Conservation (phyloP, 2,113 vertebrate species). For the Cyanoramphus novaezelandiae region DNA sequence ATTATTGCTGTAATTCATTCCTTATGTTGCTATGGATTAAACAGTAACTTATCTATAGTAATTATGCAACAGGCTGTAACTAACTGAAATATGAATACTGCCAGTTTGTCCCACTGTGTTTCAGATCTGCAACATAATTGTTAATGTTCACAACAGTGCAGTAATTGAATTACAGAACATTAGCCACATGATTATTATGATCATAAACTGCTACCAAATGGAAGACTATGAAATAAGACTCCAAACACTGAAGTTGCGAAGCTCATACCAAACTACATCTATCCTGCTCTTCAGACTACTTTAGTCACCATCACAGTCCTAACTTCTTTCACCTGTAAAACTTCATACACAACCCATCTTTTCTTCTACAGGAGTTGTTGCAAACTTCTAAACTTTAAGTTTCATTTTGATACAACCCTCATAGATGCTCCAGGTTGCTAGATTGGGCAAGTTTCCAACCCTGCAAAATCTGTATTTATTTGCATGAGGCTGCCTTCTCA, state of each 20-base stretch:
- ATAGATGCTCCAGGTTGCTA: neutral
- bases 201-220: constrained; percentile 51
- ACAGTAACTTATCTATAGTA: constrained; percentile 53
- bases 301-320: neutral
- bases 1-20: constrained; percentile 50
- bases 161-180: constrained; percentile 78
- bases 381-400: neutral
- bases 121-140: constrained; percentile 64
- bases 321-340: neutral
- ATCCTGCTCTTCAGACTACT: neutral
- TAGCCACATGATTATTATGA: constrained; percentile 67
- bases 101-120: constrained; percentile 63
- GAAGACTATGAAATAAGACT: constrained; percentile 48
- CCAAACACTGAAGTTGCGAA: constrained; percentile 30
- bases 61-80: constrained; percentile 66
- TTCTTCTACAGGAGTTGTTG: neutral
- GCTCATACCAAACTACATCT: neutral
- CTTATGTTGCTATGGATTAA: constrained; percentile 33
- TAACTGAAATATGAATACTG: constrained; percentile 63
- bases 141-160: constrained; percentile 64
- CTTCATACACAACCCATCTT: neutral
- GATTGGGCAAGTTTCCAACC: neutral
- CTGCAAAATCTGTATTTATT: neutral
- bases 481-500: neutral
- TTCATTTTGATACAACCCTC: neutral